These are phyloP conservation scores for Xanthia icteritia DNA, from an alignment of 2,888 invertebrate genomes.

Conservation along the genomic window DNA sequence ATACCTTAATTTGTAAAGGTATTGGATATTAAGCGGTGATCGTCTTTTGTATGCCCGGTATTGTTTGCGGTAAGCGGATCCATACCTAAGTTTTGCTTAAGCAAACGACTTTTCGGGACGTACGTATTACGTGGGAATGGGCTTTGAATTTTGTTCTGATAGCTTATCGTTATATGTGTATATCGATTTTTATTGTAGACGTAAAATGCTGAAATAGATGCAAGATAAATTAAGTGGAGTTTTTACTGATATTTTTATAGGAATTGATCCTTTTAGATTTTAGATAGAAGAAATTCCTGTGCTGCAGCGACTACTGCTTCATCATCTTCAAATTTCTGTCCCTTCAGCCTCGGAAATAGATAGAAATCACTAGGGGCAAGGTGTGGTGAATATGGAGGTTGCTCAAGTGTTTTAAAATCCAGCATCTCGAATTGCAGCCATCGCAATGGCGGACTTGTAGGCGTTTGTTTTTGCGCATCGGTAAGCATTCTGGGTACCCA, in stretches of 20 bases:
- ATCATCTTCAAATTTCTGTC: too few species aligned
- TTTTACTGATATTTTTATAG: neutral
- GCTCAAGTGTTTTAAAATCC: too few species aligned
- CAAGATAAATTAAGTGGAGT: neutral
- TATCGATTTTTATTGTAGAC: neutral
- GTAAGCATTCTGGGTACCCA: too few species aligned
- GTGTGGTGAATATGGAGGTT: too few species aligned
- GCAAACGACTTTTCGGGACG: constrained; percentile 49
- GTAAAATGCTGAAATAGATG: neutral
- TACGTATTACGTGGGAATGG: constrained; percentile 49
- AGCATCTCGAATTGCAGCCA: too few species aligned
- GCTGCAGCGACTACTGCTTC: too few species aligned
- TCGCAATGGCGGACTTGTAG: too few species aligned
- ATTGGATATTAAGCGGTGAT: constrained; percentile 74
- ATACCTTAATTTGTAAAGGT: constrained; percentile 79
- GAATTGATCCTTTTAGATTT: neutral
- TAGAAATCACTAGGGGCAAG: too few species aligned
- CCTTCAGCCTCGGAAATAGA: too few species aligned
- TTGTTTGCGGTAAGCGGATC: constrained; percentile 64
- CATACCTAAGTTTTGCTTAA: constrained; percentile 52
- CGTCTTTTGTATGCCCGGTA: constrained; percentile 64
- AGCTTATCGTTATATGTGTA: constrained; percentile 29
- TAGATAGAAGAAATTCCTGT: too few species aligned
- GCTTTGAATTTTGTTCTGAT: constrained; percentile 51
- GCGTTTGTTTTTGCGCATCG: too few species aligned